Evolutionary conservation across 1,140 invertebrate genomes (phyloP).

Genomic region (Anastatus disparis): DNA sequence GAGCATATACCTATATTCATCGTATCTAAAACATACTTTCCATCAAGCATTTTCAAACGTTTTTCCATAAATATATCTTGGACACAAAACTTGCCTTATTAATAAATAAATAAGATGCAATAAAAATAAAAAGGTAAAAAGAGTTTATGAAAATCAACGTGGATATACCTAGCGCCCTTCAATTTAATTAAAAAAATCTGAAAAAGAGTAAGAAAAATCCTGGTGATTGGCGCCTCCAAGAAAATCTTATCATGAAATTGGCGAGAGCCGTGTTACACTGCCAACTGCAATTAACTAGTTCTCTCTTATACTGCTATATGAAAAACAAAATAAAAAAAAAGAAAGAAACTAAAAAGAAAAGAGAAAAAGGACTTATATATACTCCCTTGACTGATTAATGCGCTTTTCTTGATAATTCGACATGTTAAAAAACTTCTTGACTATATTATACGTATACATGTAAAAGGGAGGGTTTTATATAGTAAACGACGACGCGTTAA

Average conservation of each 20-base stretch:
- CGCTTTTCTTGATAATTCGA: conserved; percentile 33
- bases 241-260: background rate
- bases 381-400: conserved; percentile 15
- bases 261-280: conserved; percentile 1
- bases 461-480: background rate
- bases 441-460: background rate
- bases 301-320: too few species aligned
- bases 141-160: too few species aligned
- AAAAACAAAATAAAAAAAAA: too few species aligned
- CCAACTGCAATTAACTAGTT: conserved; percentile 11
- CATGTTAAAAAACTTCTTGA: too few species aligned
- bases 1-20: too few species aligned
- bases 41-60: too few species aligned
- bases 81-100: too few species aligned
- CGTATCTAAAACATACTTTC: too few species aligned
- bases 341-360: too few species aligned
- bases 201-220: background rate
- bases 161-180: background rate
- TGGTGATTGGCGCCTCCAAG: conserved; percentile 5
- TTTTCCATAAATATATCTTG: too few species aligned
- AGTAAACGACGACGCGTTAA: background rate
- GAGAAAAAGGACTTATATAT: background rate
- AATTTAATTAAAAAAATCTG: conserved; percentile 5
- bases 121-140: too few species aligned
- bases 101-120: too few species aligned